Base-by-base conservation (phyloP, 2,888 invertebrate species). In the Octodonta nipae region DNA sequence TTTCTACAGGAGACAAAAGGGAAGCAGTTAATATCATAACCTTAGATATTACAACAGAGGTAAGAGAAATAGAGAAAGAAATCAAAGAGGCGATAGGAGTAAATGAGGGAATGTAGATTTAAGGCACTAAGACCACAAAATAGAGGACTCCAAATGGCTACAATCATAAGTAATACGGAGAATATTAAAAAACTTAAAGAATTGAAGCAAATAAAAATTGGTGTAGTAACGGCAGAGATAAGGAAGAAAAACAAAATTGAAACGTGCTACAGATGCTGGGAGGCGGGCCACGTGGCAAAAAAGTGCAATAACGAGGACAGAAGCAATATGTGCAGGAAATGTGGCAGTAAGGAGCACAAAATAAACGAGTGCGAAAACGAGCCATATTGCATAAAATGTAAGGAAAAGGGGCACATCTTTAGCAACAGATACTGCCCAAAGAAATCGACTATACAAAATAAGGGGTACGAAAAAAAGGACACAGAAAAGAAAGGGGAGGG, bases 361-460 rank as follows among this genome's bases (percentile, higher is more conserved):
- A 8, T 13, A 1, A 7, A 8, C 5, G 24, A 24, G 8, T 30
- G 30, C 10, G 13, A 4, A 7, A 31, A 31, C 10, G 7, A 13
- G 6, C 20, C 26, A 15, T 17, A 13, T 12, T 34, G 30, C 17
- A 15, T 30, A 10, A 17, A 17, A 2, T 34, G 34, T 15, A 24
- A 26, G 1, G 20, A 12, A 11, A 12, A 15, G 7, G 34, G 30
- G 7, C 30, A 34, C 11, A 26, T 13, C 15, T 7, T 15, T 8
- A 25, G 27, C 13, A 34, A 26, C 10, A 6, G 12, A 4, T 15
- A 29, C 12, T 24, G 24, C 8, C 15, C 14, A n/a, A n/a, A n/a
- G n/a, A n/a, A n/a, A n/a, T n/a, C n/a, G n/a, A n/a, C n/a, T n/a
- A n/a, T n/a, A n/a, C n/a, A n/a, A n/a, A n/a, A n/a, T n/a, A n/a